Conservation (phyloP, 1,140 invertebrate genomes). For the Brachionus koreanus region DNA sequence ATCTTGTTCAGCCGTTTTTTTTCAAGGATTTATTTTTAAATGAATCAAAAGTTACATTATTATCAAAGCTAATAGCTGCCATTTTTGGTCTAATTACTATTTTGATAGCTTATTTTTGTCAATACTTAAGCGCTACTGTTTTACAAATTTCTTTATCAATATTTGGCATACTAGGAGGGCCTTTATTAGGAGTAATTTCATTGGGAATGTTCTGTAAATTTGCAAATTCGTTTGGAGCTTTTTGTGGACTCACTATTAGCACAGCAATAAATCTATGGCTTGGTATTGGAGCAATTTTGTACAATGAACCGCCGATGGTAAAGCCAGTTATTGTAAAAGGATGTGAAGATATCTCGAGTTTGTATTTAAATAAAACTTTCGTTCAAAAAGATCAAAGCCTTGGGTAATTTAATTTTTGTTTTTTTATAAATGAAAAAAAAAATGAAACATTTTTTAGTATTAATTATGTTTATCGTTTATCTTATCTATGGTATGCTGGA, state of each 20-base stretch:
- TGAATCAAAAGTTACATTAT: constrained; percentile 14
- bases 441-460: constrained; percentile 13
- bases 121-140: constrained; percentile 48
- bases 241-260: constrained; percentile 5
- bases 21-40: not conserved
- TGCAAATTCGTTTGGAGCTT: constrained; percentile 37
- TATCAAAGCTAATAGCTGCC: constrained; percentile 53
- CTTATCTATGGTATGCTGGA: constrained; percentile 35
- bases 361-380: not conserved
- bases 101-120: constrained; percentile 50
- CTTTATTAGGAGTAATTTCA: constrained; percentile 48
- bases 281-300: constrained; percentile 25
- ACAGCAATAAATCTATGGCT: constrained; percentile 38
- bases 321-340: constrained; percentile 1
- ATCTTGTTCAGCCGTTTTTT: constrained; percentile 56
- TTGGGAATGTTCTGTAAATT: constrained; percentile 40
- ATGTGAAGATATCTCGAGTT: not conserved
- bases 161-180: constrained; percentile 54
- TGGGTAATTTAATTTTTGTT: constrained; percentile 10
- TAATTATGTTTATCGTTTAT: constrained; percentile 23
- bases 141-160: constrained; percentile 52
- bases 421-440: too few relatives aligned
- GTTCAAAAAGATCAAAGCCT: not conserved
- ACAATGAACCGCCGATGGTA: not conserved
- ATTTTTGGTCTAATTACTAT: constrained; percentile 50